phyloP scores from a whole-genome alignment of 2,797 vertebrate genomes.

The Chrysocyon brachyurus region DNA sequence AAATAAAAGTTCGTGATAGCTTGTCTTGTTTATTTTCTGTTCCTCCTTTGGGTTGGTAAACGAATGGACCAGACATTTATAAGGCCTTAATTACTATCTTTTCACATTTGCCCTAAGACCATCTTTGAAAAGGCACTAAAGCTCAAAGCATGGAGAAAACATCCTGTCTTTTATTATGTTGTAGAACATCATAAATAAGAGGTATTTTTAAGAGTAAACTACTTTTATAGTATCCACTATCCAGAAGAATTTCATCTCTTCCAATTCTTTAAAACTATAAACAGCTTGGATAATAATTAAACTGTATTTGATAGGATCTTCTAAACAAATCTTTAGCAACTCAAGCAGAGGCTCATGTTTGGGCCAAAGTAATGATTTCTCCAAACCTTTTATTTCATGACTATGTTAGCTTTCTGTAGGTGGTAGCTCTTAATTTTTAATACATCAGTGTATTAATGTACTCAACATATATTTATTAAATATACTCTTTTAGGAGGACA shows the following conservation, averaged over 20 bases:
- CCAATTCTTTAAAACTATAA: not conserved
- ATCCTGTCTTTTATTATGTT: not conserved
- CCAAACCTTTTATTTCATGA: not conserved
- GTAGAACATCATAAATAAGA: not conserved
- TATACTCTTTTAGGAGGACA: not conserved
- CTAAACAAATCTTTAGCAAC: not conserved
- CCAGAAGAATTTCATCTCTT: not conserved
- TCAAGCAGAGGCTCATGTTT: not conserved
- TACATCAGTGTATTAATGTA: not conserved
- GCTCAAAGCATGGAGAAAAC: not conserved
- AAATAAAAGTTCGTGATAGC: not conserved
- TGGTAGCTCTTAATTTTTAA: not conserved
- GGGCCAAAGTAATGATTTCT: not conserved
- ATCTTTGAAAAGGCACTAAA: not conserved
- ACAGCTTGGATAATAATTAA: not conserved
- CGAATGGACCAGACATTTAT: not conserved
- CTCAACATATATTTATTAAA: not conserved
- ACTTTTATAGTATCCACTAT: not conserved
- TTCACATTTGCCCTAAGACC: not conserved
- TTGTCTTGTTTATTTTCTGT: conserved; percentile 15
- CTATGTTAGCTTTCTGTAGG: not conserved
- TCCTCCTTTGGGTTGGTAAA: not conserved
- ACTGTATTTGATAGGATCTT: not conserved
- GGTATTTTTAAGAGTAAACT: not conserved
- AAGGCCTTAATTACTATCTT: not conserved